Evolutionary conservation across 2,888 invertebrate genomes (phyloP), one percentile per base, ranked within the genome.

Genomic region (Autographa gamma): DNA sequence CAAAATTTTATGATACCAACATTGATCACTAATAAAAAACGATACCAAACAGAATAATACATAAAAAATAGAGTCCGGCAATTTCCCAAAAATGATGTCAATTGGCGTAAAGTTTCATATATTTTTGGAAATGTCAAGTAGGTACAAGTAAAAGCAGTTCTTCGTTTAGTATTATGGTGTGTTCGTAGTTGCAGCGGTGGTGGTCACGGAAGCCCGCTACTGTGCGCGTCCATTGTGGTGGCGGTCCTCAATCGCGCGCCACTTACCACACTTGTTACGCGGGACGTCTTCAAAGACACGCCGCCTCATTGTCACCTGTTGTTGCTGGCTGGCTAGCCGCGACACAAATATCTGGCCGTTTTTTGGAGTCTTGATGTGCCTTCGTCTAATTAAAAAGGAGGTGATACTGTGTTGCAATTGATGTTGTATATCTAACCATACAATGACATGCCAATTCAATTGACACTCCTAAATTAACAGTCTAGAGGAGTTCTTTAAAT

Each of bases 161-260:
- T 11, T 11, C 11, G 8, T 56, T 19, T 13, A 18, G 3, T 4
- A 19, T 19, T 18, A 54, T 19, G 71, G 74, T 78, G 65, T 81
- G 77, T 86, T 88, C 78, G 54, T 84, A 89, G 79, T 76, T 77
- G 86, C 86, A 79, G 67, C 68, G n/a, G 66, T 43, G 74, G 13
- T 69, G 74, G 68, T 91, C 91, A 91, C 94, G 93, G 94, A 94
- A 94, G 94, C 93, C 91, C 80, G 94, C 95, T 95, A 95, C 95
- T 93, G 95, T 95, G 91, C 87, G 89, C 89, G 82, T 89, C 89
- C 87, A 91, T 93, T 93, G 93, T 94, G 66, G 71, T 73, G 69
- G 63, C 71, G 70, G 65, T 82, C 82, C 81, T 85, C 89, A 90
- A 92, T 93, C 91, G 90, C 91, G 91, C 91, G 90, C 88, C 78